Conservation (phyloP, 2,113 vertebrate genomes). For the Myotis lucifugus region DNA sequence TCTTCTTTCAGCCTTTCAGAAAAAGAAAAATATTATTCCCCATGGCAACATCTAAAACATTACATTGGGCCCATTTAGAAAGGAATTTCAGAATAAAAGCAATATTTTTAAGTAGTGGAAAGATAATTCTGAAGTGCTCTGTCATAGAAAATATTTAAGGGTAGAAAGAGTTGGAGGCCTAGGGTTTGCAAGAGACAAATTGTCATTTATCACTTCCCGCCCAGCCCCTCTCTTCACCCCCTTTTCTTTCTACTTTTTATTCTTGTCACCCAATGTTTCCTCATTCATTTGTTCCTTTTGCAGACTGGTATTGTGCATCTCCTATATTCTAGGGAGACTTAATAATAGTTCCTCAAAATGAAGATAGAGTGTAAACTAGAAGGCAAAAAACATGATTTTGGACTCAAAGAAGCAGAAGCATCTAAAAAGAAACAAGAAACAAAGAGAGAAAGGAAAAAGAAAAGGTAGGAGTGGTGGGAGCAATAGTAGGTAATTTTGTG, state of each 20-base stretch:
- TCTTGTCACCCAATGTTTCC: not conserved
- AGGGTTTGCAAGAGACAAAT: not conserved
- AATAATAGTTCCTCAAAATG: not conserved
- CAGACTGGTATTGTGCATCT: not conserved
- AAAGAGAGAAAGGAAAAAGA: not conserved
- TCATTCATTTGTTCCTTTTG: not conserved
- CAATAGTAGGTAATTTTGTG: not conserved
- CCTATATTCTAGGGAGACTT: not conserved
- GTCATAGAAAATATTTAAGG: conserved; percentile 41
- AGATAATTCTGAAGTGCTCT: conserved; percentile 3
- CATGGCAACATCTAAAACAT: conserved; percentile 41
- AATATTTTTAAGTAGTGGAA: not conserved
- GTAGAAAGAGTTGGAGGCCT: not conserved
- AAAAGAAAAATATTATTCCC: conserved; percentile 52
- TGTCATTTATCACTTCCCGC: not conserved
- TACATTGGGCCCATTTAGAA: conserved; percentile 29
- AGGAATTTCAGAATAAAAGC: conserved; percentile 60
- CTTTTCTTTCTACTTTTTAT: not conserved
- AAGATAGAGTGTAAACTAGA: not conserved
- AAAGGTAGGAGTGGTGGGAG: no score
- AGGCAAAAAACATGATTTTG: not conserved
- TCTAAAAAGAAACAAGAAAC: not conserved
- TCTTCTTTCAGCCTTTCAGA: conserved; percentile 65
- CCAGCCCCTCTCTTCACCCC: rapidly evolving
- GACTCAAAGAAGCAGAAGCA: not conserved